phyloP scores from a whole-genome alignment of 2,797 vertebrate genomes.

The Sciaenops ocellatus region DNA sequence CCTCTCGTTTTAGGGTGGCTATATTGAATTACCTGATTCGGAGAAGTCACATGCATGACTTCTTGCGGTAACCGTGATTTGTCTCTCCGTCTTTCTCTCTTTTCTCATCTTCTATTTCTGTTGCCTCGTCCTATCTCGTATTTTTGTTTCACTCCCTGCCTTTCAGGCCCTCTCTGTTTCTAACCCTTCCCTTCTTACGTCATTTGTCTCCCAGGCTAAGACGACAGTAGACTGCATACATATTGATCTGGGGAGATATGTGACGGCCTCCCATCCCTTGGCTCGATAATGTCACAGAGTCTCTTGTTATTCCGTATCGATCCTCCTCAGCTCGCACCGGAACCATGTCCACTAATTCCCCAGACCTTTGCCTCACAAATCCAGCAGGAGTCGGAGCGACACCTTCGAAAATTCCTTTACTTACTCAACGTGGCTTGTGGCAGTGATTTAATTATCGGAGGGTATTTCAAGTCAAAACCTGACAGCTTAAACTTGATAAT shows the following conservation, averaged over 20 bases:
- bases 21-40: conserved; percentile 61
- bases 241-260: conserved; percentile 77
- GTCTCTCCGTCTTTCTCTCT: conserved; percentile 14
- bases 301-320: conserved; percentile 84
- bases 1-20: conserved; percentile 18
- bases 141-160: conserved; percentile 37
- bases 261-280: conserved; percentile 68
- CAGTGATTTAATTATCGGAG: conserved; percentile 49
- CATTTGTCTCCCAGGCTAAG: conserved; percentile 69
- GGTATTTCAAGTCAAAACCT: conserved; percentile 29
- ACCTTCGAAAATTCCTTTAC: conserved; percentile 51
- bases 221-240: conserved; percentile 72
- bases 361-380: conserved; percentile 68
- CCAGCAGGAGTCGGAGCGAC: conserved; percentile 49
- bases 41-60: conserved; percentile 49
- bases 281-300: conserved; percentile 83
- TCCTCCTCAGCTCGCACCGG: conserved; percentile 58
- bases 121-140: conserved; percentile 34
- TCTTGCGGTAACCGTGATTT: conserved; percentile 41
- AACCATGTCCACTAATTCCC: conserved; percentile 74
- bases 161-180: conserved; percentile 28
- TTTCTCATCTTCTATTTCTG: conserved; percentile 46
- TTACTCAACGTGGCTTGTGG: conserved; percentile 41
- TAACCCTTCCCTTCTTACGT: conserved; percentile 44
- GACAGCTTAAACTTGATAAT: conserved; percentile 18